These are phyloP conservation scores for Tachina lurida DNA, from an alignment of 2,888 invertebrate genomes.

Conservation along the genomic window DNA sequence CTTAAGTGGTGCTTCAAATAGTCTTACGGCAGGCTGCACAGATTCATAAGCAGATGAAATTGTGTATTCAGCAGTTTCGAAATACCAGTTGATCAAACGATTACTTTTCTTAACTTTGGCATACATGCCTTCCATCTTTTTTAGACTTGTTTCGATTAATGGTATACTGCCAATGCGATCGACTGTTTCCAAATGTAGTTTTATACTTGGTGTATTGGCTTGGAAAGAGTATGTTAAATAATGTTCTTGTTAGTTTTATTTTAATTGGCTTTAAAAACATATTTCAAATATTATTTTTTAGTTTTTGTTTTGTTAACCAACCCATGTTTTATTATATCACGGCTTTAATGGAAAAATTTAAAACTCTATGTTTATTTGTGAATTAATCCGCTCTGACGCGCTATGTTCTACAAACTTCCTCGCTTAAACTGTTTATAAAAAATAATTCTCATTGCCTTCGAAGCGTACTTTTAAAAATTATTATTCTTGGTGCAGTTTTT, in stretches of 20 bases:
- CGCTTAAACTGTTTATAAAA: conserved; percentile 50
- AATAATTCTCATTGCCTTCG: conserved; percentile 54
- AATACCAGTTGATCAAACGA: conserved; percentile 89
- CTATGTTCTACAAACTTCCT: conserved; percentile 48
- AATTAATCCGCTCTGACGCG: conserved; percentile 42
- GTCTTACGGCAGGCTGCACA: conserved; percentile 88
- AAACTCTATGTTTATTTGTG: not conserved
- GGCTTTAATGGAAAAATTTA: not conserved
- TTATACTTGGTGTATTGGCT: conserved; percentile 78
- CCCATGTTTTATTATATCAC: conserved; percentile 53
- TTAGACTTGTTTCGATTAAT: conserved; percentile 90
- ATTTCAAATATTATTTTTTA: conserved; percentile 3
- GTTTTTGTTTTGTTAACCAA: conserved; percentile 49
- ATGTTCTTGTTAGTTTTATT: not conserved
- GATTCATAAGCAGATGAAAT: conserved; percentile 88
- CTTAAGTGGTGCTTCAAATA: conserved; percentile 88
- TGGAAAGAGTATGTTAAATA: not conserved
- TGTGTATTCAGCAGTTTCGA: conserved; percentile 89
- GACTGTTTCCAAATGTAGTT: conserved; percentile 87
- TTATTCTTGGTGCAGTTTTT: not conserved
- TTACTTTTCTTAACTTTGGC: conserved; percentile 90
- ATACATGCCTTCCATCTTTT: conserved; percentile 89
- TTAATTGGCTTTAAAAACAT: conserved; percentile 67
- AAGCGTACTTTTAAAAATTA: conserved; percentile 56
- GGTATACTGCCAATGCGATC: conserved; percentile 90